Evolutionary conservation across 2,113 vertebrate species (phyloP), one percentile per base, ranked within the genome.

Genomic region (Orycteropus afer): DNA sequence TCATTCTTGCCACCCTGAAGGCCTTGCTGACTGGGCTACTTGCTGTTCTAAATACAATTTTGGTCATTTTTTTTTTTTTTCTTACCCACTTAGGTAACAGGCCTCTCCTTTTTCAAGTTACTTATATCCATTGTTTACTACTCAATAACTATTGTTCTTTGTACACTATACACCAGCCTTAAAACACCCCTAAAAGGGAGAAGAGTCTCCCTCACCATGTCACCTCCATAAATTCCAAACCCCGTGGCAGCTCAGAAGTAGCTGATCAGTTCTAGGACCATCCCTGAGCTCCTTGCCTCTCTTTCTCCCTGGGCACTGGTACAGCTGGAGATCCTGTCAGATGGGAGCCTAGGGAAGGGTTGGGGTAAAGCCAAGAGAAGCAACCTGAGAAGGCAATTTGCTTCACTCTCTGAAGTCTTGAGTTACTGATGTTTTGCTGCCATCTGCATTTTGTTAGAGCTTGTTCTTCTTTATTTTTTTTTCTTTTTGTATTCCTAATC

Each of bases 1-100:
- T 73, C 80, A 49, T 34, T 59, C 40, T 89, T 53, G 37, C 73
- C 34, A 37, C 67, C 67, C 2, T 14, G 32, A 34, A 65, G 61
- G 61, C 10, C 61, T 20, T 37, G 65, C 20, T 82, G 73, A 61
- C 53, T 69, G 37, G 47, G 65, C 6, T 32, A 12, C 55, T 55
- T 79, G n/a, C 55, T 79, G n/a, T 91, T 93, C 83, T 76, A 83
- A 83, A 69, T 34, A 51, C 45, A 85, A 42, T 65, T 81, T 42
- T 82, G 76, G 61, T 15, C 51, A 18, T 20, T 81, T 74, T 88
- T 78, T 32, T 20, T 81, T 74, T 88, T 78, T 32, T 42, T 79
- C 79, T 40, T 61, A 40, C 42, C 63, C 69, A 42, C 55, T 42
- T 67, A 91, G 42, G 67, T 74, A 91, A 83, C 34, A 71, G 59